A percentile compares a stretch with the other conserved stretches of the same genome.
These are phyloP conservation scores for Colaptes auratus DNA, from an alignment of 2,113 vertebrate genomes.

Conservation along the genomic window DNA sequence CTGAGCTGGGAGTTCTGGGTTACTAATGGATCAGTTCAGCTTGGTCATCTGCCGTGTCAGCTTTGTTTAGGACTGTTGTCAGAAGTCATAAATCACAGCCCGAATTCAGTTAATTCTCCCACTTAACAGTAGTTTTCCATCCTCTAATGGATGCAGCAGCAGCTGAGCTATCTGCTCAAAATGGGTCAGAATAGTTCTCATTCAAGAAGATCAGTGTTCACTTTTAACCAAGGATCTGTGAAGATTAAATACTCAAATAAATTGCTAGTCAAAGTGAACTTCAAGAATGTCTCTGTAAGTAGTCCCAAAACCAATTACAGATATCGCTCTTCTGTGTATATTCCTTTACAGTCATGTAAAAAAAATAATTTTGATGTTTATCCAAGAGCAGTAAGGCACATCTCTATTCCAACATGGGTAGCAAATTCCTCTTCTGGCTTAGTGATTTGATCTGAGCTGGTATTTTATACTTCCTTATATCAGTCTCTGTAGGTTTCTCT, in stretches of 20 bases:
- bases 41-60: not conserved
- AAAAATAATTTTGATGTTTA: not conserved
- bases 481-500: not conserved
- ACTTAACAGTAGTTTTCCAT: not conserved
- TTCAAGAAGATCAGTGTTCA: not conserved
- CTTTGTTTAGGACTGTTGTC: slow-evolving; percentile 10
- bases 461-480: slow-evolving; percentile 10
- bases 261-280: not conserved
- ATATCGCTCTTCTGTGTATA: not conserved
- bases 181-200: not conserved
- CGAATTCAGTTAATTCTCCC: slow-evolving; percentile 31
- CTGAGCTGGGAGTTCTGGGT: not conserved
- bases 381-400: not conserved
- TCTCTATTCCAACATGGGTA: not conserved
- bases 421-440: not conserved
- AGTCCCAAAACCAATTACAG: not conserved
- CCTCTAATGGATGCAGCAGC: not conserved
- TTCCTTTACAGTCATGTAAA: not conserved
- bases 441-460: not conserved
- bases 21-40: slow-evolving; percentile 28
- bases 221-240: not conserved
- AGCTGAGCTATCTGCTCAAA: not conserved
- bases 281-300: not conserved
- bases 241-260: not conserved
- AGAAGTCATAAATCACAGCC: slow-evolving; percentile 23